phyloP scores from a whole-genome alignment of 2,888 invertebrate species.

The Trissolcus brochymenae region DNA sequence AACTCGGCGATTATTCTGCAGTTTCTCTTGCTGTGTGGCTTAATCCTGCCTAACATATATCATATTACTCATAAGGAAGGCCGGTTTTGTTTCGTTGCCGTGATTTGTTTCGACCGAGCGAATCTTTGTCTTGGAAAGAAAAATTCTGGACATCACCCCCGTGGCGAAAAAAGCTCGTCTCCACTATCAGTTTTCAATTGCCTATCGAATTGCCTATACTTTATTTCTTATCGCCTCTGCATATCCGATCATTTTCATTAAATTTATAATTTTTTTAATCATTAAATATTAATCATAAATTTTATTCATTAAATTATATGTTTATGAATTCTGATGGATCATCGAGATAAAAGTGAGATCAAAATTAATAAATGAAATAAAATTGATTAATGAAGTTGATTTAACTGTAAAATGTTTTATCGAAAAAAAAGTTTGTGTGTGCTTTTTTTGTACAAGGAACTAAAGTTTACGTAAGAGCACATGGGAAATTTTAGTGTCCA shows the following conservation, averaged over 20 bases:
- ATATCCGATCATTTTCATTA: too few species aligned
- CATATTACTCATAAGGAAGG: constrained; percentile 46
- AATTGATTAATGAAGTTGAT: too few species aligned
- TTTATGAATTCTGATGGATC: too few species aligned
- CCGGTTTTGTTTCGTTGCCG: constrained; percentile 35
- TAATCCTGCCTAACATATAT: constrained; percentile 46
- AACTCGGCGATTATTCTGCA: constrained; percentile 49
- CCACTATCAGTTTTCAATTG: not conserved
- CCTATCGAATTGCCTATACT: not conserved
- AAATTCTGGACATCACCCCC: constrained; percentile 21
- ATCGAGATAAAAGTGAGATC: too few species aligned
- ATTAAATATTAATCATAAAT: too few species aligned
- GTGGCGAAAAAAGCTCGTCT: constrained; percentile 9
- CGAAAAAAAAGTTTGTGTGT: too few species aligned
- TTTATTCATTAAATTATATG: too few species aligned
- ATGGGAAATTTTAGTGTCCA: constrained; percentile 40
- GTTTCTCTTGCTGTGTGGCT: constrained; percentile 43
- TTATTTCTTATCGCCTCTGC: too few species aligned
- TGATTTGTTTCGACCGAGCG: constrained; percentile 41
- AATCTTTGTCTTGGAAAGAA: constrained; percentile 2
- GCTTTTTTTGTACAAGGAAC: too few species aligned
- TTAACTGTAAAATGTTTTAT: too few species aligned
- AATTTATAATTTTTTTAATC: too few species aligned
- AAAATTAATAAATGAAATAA: too few species aligned
- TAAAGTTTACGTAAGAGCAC: constrained; percentile 17